Evolutionary conservation across 1,140 invertebrate species (phyloP).

Genomic region (Liolophura sinensis): DNA sequence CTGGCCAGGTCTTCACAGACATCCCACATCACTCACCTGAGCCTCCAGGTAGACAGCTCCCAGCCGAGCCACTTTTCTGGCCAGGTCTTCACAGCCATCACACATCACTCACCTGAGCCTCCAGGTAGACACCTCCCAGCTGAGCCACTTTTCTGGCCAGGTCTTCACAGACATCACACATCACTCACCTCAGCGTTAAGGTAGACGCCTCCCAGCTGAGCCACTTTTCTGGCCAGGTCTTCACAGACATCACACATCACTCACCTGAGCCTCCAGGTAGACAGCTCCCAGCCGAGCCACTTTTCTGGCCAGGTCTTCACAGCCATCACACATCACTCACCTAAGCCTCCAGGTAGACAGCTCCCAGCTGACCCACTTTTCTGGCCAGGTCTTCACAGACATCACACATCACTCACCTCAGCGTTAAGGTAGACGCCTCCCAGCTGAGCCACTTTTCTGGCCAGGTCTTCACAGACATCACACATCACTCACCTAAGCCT

Average conservation of each 20-base stretch:
- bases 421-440: constrained; percentile 26
- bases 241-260: constrained; percentile 24
- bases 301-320: too few relatives aligned
- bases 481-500: neutral
- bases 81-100: constrained; percentile 16
- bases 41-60: constrained; percentile 28
- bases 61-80: constrained; percentile 16
- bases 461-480: constrained; percentile 14
- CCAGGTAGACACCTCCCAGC: constrained; percentile 29
- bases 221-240: too few relatives aligned
- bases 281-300: too few relatives aligned
- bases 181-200: neutral
- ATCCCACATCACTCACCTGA: too few relatives aligned
- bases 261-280: too few relatives aligned
- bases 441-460: constrained; percentile 16
- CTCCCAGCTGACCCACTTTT: constrained; percentile 22
- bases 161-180: constrained; percentile 11
- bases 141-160: constrained; percentile 15
- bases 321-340: too few relatives aligned
- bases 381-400: constrained; percentile 18
- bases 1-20: constrained; percentile 17
- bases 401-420: constrained; percentile 21
- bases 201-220: constrained; percentile 24
- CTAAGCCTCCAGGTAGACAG: too few relatives aligned
- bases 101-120: constrained; percentile 26